Conservation (phyloP, 2,113 vertebrate species). For the Drymodes brunneopygia region DNA sequence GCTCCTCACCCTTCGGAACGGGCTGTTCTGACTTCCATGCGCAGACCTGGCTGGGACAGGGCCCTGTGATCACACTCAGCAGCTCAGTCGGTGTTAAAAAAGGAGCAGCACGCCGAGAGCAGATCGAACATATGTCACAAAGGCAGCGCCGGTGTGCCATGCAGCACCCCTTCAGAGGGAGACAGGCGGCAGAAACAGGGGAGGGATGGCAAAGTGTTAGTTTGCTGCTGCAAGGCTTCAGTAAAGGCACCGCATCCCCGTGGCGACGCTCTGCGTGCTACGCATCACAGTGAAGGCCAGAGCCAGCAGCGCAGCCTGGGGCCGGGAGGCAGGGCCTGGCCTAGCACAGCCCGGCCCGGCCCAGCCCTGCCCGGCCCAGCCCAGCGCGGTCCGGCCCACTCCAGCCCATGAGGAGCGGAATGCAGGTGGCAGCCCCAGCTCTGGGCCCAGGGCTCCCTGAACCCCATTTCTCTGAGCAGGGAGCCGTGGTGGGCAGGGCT, state of each 20-base stretch:
- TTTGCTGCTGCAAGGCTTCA: background rate
- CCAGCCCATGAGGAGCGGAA: background rate
- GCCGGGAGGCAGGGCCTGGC: background rate
- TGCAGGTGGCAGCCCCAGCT: background rate
- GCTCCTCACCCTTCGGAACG: background rate
- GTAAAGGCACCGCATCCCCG: too few species aligned
- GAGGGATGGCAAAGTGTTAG: background rate
- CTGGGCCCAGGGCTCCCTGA: too few species aligned
- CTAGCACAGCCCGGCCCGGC: background rate
- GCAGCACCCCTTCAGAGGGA: background rate
- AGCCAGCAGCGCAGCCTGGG: rapidly evolving
- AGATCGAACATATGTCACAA: background rate
- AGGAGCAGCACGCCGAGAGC: background rate
- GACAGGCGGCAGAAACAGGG: background rate
- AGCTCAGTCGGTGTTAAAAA: background rate
- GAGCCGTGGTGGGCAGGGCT: rapidly evolving
- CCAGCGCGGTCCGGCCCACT: background rate
- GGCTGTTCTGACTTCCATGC: background rate
- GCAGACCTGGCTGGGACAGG: background rate
- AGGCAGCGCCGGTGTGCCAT: rapidly evolving
- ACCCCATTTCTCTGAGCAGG: too few species aligned
- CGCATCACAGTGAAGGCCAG: background rate
- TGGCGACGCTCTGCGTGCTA: rapidly evolving
- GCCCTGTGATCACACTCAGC: rapidly evolving
- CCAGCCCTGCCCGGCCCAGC: too few species aligned